Conservation (phyloP, 2,797 vertebrate genomes). For the Coranthus polyacanthus region DNA sequence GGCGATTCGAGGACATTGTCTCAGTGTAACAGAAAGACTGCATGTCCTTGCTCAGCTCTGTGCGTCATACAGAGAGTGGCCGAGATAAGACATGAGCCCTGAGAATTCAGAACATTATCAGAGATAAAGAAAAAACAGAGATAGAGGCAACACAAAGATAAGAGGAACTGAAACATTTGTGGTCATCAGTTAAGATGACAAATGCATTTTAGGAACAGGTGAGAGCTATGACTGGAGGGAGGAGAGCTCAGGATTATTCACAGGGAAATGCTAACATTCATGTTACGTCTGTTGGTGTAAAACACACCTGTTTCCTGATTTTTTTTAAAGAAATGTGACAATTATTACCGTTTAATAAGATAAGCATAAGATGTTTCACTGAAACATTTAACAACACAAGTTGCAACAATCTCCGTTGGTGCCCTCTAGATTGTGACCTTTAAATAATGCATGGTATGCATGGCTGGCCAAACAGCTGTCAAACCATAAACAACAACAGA, state of each 20-base stretch:
- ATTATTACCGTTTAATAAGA: neutral
- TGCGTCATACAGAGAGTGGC: constrained; percentile 63
- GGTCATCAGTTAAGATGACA: constrained; percentile 35
- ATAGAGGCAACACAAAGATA: constrained; percentile 43
- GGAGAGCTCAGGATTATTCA: neutral
- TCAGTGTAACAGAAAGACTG: constrained; percentile 39
- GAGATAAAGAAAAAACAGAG: constrained; percentile 50
- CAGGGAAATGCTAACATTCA: neutral
- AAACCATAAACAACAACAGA: constrained; percentile 5
- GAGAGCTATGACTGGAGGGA: neutral
- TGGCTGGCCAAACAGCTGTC: constrained; percentile 12
- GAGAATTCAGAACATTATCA: constrained; percentile 62
- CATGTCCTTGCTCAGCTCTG: constrained; percentile 54
- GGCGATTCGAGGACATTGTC: constrained; percentile 39
- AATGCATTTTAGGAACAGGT: constrained; percentile 12
- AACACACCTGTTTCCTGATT: neutral
- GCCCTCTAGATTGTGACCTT: constrained; percentile 6
- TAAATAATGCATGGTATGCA: constrained; percentile 15
- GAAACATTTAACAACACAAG: constrained; percentile 13
- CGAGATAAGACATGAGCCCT: constrained; percentile 63
- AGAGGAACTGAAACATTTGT: constrained; percentile 27
- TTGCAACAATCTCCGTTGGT: constrained; percentile 11
- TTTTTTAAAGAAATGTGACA: neutral
- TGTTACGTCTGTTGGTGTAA: neutral
- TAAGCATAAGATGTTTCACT: neutral